Conservation (phyloP, 2,797 vertebrate species). For the Peromyscus attwateri region DNA sequence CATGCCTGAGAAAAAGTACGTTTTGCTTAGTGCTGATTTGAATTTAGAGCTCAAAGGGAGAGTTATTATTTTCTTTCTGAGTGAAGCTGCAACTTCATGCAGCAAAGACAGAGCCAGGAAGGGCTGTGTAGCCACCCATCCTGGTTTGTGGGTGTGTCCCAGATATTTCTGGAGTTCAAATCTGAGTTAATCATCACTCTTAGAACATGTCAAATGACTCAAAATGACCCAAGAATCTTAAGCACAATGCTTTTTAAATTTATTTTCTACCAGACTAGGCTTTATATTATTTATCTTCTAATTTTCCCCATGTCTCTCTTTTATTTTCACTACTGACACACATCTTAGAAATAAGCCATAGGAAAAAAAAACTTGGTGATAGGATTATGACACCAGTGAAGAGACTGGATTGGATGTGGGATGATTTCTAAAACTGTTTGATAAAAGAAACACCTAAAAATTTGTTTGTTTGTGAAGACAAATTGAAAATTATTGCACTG, state of each 20-base stretch:
- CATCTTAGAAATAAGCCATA: background rate
- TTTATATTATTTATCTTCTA: background rate
- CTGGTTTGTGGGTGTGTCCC: background rate
- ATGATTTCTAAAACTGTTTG: background rate
- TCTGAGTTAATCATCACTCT: background rate
- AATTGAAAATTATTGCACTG: background rate
- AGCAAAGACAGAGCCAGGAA: conserved; percentile 17
- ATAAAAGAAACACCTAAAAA: background rate
- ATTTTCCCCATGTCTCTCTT: background rate
- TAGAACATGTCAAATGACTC: background rate
- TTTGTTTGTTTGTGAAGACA: background rate
- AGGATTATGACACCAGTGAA: background rate
- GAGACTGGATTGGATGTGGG: background rate
- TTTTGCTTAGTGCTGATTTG: background rate
- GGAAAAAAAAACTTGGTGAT: background rate
- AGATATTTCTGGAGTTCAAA: conserved; percentile 34
- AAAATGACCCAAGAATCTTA: conserved; percentile 3
- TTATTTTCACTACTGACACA: background rate
- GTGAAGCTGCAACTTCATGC: background rate
- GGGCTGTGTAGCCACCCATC: background rate
- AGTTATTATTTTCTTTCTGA: background rate
- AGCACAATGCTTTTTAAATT: background rate
- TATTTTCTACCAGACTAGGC: background rate
- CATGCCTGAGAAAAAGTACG: background rate
- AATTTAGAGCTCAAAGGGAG: background rate